Conservation (phyloP, 64 coral and sea anemone genomes). For the Anthopleura sola region DNA sequence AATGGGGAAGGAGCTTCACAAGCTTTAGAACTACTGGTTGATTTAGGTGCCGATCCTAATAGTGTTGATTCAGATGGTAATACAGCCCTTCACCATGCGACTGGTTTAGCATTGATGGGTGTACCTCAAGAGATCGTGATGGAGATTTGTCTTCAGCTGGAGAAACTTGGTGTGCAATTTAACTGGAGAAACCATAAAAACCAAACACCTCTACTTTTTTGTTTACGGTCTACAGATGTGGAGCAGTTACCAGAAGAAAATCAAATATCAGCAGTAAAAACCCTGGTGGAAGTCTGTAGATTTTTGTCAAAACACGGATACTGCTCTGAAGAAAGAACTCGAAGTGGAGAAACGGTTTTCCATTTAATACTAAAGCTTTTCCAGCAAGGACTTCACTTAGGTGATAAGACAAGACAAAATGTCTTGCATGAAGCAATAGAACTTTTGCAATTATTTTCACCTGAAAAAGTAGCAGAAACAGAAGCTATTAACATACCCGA, state of each 20-base stretch:
- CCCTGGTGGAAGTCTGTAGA: background rate
- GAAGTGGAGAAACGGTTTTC: background rate
- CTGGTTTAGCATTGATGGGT: background rate
- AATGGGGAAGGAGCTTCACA: background rate
- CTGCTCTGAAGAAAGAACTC: background rate
- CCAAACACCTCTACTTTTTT: background rate
- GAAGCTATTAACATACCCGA: background rate
- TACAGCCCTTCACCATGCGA: background rate
- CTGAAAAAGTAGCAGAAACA: background rate
- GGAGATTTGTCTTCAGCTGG: background rate
- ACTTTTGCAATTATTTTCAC: background rate
- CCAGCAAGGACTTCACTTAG: background rate
- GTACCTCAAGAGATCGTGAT: no score
- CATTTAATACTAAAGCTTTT: background rate
- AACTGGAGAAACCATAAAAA: background rate
- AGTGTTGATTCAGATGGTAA: background rate
- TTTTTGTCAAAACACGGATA: background rate
- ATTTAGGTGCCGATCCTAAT: constrained; percentile 2
- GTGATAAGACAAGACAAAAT: background rate
- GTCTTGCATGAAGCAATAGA: background rate
- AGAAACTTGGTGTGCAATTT: background rate
- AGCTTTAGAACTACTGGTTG: background rate
- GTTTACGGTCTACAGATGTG: background rate
- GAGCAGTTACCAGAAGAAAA: background rate
- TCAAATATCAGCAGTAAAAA: background rate